A percentile compares a stretch with the other conserved stretches of the same genome.
phyloP scores from a whole-genome alignment of 2,888 invertebrate genomes.

The Parnassius apollo region DNA sequence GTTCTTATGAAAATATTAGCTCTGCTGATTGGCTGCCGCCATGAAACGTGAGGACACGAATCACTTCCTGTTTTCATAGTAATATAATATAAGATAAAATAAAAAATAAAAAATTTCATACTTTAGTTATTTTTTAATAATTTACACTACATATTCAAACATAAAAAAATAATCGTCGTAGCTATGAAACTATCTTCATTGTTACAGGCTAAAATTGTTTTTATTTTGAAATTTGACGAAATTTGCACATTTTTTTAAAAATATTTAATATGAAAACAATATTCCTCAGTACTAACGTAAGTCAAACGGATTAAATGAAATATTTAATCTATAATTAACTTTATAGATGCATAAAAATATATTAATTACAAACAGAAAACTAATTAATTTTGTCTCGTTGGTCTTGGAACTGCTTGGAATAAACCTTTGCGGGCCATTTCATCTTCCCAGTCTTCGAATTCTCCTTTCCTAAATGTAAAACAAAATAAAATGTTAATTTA shows the following conservation, averaged over 20 bases:
- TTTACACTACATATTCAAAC: neutral
- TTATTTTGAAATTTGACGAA: too few species aligned
- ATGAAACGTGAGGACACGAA: slow-evolving; percentile 68
- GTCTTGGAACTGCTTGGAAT: slow-evolving; percentile 62
- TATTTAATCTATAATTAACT: too few species aligned
- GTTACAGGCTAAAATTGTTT: too few species aligned
- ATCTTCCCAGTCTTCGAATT: slow-evolving; percentile 65
- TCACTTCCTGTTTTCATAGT: slow-evolving; percentile 64
- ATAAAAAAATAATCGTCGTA: neutral
- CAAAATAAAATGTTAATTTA: neutral
- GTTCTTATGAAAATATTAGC: slow-evolving; percentile 55
- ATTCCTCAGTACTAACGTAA: too few species aligned
- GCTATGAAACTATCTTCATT: too few species aligned
- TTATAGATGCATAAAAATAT: too few species aligned
- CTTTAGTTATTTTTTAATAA: slow-evolving; percentile 2
- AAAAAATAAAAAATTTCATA: slow-evolving; percentile 26
- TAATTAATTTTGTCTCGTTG: neutral
- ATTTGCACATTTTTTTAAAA: too few species aligned
- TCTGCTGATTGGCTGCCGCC: slow-evolving; percentile 67
- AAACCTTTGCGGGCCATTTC: slow-evolving; percentile 75
- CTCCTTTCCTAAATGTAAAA: slow-evolving; percentile 47
- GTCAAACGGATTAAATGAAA: too few species aligned
- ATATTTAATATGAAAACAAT: too few species aligned
- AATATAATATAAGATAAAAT: slow-evolving; percentile 21
- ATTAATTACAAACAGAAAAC: too few species aligned